These are phyloP conservation scores for Pristionchus fissidentatus DNA, from an alignment of 2,888 invertebrate species.

Conservation along the genomic window DNA sequence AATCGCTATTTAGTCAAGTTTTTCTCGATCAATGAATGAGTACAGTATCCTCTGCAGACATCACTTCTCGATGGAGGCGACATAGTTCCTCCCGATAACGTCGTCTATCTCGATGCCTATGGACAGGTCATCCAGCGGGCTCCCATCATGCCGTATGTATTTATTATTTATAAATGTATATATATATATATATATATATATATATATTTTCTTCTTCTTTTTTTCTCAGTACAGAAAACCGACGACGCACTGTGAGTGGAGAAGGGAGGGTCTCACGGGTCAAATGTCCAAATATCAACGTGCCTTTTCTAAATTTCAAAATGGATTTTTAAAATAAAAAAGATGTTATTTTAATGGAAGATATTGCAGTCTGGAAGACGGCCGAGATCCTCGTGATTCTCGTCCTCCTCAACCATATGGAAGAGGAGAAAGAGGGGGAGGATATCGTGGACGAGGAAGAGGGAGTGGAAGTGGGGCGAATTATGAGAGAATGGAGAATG, in stretches of 20 bases:
- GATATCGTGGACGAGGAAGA: conserved; percentile 14
- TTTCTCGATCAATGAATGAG: no score
- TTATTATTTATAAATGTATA: not conserved
- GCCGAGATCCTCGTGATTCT: conserved; percentile 34
- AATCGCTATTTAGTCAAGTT: no score
- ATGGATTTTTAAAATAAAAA: not conserved
- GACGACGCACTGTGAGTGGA: no score
- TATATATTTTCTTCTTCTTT: no score
- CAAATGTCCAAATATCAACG: no score
- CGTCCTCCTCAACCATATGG: not conserved
- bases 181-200: not conserved
- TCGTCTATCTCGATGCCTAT: conserved; percentile 13
- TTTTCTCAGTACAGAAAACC: no score
- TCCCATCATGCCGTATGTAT: not conserved
- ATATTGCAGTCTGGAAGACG: conserved; percentile 35
- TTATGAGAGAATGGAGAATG: conserved; percentile 16
- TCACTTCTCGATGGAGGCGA: conserved; percentile 39
- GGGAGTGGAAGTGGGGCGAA: conserved; percentile 27
- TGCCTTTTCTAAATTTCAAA: not conserved
- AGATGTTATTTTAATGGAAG: not conserved
- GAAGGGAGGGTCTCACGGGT: no score
- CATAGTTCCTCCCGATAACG: not conserved
- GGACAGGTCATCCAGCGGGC: conserved; percentile 18
- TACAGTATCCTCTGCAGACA: no score
- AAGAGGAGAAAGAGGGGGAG: not conserved